These are phyloP conservation scores for Gallinago paraguaiae DNA, from an alignment of 2,113 vertebrate genomes.

Conservation along the genomic window DNA sequence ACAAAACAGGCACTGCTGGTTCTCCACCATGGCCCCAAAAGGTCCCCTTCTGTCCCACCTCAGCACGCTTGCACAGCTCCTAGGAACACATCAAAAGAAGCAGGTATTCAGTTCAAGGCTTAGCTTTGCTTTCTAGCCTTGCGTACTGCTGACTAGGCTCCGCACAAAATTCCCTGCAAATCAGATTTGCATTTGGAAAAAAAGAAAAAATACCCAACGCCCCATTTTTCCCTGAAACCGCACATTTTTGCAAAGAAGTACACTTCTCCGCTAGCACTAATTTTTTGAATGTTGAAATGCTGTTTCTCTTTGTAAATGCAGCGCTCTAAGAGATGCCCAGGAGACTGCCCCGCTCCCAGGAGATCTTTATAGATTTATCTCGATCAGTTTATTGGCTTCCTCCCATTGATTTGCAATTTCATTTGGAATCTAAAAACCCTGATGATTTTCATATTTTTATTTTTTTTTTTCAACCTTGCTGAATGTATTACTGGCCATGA, in stretches of 20 bases:
- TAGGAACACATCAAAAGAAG: background rate
- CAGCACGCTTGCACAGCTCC: background rate
- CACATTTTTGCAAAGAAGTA: background rate
- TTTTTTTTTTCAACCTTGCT: background rate
- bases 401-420: background rate
- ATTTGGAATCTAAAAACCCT: background rate
- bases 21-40: background rate
- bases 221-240: background rate
- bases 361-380: background rate
- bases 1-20: background rate
- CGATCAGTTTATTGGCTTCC: background rate
- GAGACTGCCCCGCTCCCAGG: background rate
- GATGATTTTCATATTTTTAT: no score
- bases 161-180: background rate
- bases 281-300: background rate
- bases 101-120: background rate
- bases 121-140: background rate
- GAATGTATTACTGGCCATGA: background rate
- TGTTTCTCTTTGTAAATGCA: background rate
- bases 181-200: background rate
- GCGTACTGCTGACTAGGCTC: background rate
- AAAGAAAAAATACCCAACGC: no score
- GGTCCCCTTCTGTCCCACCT: background rate
- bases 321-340: background rate
- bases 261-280: background rate